Evolutionary conservation across 2,888 invertebrate species (phyloP).

Genomic region (Heliconius hortense): DNA sequence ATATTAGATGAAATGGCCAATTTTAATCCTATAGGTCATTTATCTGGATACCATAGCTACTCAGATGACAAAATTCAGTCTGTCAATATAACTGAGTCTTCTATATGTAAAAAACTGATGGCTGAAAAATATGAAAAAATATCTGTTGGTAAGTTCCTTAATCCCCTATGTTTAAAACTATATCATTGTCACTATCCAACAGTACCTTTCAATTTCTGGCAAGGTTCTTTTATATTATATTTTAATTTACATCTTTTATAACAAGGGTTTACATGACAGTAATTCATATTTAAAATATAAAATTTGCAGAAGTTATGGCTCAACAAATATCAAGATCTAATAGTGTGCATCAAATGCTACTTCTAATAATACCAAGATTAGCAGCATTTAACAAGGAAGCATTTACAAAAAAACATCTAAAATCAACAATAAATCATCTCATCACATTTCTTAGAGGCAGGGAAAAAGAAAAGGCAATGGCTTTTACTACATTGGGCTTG

Average conservation of each 20-base stretch:
- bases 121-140: slow-evolving; percentile 91
- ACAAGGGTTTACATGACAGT: not conserved
- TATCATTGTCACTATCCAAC: not conserved
- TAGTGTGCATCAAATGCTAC: slow-evolving; percentile 92
- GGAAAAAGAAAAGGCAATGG: slow-evolving; percentile 92
- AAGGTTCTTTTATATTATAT: not conserved
- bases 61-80: slow-evolving; percentile 65
- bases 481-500: slow-evolving; percentile 95
- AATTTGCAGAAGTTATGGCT: slow-evolving; percentile 86
- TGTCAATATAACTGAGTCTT: slow-evolving; percentile 86
- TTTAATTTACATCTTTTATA: not conserved
- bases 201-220: too few relatives aligned
- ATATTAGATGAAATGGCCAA: slow-evolving; percentile 77
- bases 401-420: slow-evolving; percentile 89
- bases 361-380: slow-evolving; percentile 93
- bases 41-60: slow-evolving; percentile 57
- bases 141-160: slow-evolving; percentile 76
- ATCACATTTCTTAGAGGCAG: slow-evolving; percentile 88
- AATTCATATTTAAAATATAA: not conserved
- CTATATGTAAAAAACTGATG: slow-evolving; percentile 91
- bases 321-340: slow-evolving; percentile 89
- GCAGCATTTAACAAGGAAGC: slow-evolving; percentile 94
- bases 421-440: slow-evolving; percentile 89
- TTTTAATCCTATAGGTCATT: slow-evolving; percentile 75
- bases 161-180: not conserved